phyloP scores from a whole-genome alignment of 2,113 vertebrate genomes.

The Pelobates fuscus region DNA sequence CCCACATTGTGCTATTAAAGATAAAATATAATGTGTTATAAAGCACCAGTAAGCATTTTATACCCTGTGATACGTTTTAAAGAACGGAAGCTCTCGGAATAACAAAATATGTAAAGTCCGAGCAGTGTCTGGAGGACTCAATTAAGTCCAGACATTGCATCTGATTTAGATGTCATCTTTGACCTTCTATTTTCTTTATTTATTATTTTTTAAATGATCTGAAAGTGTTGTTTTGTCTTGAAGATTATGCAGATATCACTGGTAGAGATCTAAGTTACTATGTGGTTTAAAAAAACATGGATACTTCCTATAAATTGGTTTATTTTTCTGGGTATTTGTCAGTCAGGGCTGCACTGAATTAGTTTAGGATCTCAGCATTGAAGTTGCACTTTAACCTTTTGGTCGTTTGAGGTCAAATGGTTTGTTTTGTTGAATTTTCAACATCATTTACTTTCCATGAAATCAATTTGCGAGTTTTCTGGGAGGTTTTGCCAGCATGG shows the following conservation, averaged over 20 bases:
- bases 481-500: slow-evolving; percentile 3
- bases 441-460: slow-evolving; percentile 2
- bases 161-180: background rate
- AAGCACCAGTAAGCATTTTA: too few relatives aligned
- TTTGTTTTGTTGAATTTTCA: background rate
- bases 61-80: too few relatives aligned
- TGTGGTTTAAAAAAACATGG: background rate
- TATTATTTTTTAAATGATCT: background rate
- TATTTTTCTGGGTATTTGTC: slow-evolving; percentile 1
- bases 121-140: background rate
- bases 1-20: too few relatives aligned
- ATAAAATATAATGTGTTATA: too few relatives aligned
- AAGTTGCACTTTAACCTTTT: background rate
- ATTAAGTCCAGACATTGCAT: background rate
- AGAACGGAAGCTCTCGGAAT: too few relatives aligned
- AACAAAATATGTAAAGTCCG: background rate
- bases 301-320: background rate
- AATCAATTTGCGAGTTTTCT: slow-evolving; percentile 4
- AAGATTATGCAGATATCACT: background rate
- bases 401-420: background rate
- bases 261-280: background rate
- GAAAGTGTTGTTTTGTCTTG: background rate
- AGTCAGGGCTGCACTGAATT: background rate
- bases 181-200: background rate
- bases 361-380: slow-evolving; percentile 1